Conservation (phyloP, 2,888 invertebrate species). For the Aphidius colemani region DNA sequence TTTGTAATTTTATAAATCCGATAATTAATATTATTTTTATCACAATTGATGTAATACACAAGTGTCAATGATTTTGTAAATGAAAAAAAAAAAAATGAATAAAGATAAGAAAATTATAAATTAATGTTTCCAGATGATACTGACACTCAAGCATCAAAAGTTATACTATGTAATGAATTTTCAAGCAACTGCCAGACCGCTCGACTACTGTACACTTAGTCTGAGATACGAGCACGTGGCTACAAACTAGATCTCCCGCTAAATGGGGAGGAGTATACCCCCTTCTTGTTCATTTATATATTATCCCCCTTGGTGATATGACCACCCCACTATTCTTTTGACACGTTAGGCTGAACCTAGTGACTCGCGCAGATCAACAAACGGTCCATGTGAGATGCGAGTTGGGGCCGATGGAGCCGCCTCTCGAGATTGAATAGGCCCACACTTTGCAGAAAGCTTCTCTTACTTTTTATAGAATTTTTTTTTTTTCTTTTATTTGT, state of each 20-base stretch:
- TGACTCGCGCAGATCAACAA: slow-evolving; percentile 22
- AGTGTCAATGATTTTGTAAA: too few species aligned
- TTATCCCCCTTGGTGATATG: background rate
- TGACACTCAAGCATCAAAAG: too few species aligned
- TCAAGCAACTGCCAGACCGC: slow-evolving; percentile 18
- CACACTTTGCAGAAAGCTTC: background rate
- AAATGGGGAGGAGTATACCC: slow-evolving; percentile 32
- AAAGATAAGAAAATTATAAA: too few species aligned
- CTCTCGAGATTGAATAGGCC: slow-evolving; percentile 35
- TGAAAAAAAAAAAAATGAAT: too few species aligned
- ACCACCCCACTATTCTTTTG: slow-evolving; percentile 6
- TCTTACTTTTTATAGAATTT: background rate
- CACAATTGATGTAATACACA: too few species aligned
- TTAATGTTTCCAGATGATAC: too few species aligned
- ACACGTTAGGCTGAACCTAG: slow-evolving; percentile 25
- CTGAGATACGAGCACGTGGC: slow-evolving; percentile 44
- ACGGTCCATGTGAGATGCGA: slow-evolving; percentile 19
- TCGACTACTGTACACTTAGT: slow-evolving; percentile 29
- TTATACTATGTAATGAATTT: too few species aligned
- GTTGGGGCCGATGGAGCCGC: slow-evolving; percentile 33
- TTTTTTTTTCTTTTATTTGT: slow-evolving; percentile 11
- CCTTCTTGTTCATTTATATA: slow-evolving; percentile 13
- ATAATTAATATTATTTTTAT: too few species aligned
- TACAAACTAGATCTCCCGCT: slow-evolving; percentile 41
- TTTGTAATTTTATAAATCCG: too few species aligned